phyloP scores from a whole-genome alignment of 1,140 invertebrate genomes.

The Bombus confusus region DNA sequence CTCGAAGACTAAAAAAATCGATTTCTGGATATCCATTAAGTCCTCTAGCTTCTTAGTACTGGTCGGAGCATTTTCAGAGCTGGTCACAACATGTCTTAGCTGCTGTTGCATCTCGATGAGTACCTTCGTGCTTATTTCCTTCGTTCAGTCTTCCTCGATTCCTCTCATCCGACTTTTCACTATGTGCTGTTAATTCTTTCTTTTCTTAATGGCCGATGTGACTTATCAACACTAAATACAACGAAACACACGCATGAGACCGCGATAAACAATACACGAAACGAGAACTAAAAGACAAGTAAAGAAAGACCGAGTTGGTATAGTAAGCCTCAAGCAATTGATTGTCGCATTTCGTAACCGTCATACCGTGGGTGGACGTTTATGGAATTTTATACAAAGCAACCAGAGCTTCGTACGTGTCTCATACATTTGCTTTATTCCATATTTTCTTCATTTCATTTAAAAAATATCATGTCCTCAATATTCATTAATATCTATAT shows the following conservation, averaged over 20 bases:
- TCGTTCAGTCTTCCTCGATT: background rate
- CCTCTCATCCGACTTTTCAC: constrained; percentile 23
- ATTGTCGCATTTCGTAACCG: constrained; percentile 1
- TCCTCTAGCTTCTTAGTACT: constrained; percentile 40
- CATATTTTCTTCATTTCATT: background rate
- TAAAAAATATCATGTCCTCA: background rate
- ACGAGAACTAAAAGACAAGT: background rate
- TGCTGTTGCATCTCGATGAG: constrained; percentile 47
- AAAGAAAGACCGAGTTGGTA: background rate
- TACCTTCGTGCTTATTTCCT: constrained; percentile 43
- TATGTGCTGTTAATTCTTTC: background rate
- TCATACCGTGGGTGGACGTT: background rate
- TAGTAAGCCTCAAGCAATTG: background rate
- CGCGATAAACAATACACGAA: background rate
- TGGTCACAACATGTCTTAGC: constrained; percentile 4
- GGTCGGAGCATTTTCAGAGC: constrained; percentile 8
- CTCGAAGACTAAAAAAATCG: constrained; percentile 70
- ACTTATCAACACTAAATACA: constrained; percentile 24
- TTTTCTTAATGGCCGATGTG: background rate
- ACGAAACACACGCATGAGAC: constrained; percentile 8
- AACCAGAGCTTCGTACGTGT: background rate
- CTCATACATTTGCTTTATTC: background rate
- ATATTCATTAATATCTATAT: background rate
- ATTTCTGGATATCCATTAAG: constrained; percentile 36
- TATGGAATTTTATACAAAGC: background rate